Evolutionary conservation across 2,113 vertebrate genomes (phyloP).

Genomic region (Phodopus roborovskii): DNA sequence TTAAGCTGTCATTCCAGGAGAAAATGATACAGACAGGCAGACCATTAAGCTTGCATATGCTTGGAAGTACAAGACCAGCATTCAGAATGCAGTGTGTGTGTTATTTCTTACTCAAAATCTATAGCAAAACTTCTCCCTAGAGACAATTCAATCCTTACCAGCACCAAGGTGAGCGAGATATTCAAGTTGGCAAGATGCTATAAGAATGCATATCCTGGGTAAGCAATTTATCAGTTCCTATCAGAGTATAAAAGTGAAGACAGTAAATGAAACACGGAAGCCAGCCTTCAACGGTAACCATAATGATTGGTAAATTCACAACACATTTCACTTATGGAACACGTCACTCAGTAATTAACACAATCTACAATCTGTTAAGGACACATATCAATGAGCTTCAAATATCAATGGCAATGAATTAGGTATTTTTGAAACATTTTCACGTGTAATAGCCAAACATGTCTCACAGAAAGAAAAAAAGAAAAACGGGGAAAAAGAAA

Average conservation of each 20-base stretch:
- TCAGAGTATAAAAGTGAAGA: constrained; percentile 49
- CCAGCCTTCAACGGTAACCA: background rate
- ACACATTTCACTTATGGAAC: constrained; percentile 14
- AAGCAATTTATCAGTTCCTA: constrained; percentile 9
- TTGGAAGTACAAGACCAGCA: constrained; percentile 34
- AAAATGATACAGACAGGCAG: constrained; percentile 70
- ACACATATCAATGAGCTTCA: constrained; percentile 23
- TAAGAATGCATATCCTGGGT: background rate
- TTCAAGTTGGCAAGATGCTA: constrained; percentile 18
- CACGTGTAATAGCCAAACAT: constrained; percentile 53
- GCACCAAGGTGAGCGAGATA: background rate
- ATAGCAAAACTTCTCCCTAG: constrained; percentile 1
- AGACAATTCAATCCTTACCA: constrained; percentile 1
- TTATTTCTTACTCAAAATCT: constrained; percentile 45
- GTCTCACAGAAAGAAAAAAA: constrained; percentile 34
- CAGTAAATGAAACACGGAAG: constrained; percentile 52
- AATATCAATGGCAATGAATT: constrained; percentile 46
- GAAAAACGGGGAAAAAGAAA: too few species aligned
- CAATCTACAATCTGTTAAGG: background rate
- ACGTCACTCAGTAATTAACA: background rate
- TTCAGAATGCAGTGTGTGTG: background rate
- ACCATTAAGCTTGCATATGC: constrained; percentile 39
- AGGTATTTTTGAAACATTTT: constrained; percentile 41
- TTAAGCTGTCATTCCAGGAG: constrained; percentile 73
- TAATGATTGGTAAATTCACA: background rate